These are phyloP conservation scores for Sclerodermus sp. DNA, from an alignment of 2,888 invertebrate genomes.

Conservation along the genomic window DNA sequence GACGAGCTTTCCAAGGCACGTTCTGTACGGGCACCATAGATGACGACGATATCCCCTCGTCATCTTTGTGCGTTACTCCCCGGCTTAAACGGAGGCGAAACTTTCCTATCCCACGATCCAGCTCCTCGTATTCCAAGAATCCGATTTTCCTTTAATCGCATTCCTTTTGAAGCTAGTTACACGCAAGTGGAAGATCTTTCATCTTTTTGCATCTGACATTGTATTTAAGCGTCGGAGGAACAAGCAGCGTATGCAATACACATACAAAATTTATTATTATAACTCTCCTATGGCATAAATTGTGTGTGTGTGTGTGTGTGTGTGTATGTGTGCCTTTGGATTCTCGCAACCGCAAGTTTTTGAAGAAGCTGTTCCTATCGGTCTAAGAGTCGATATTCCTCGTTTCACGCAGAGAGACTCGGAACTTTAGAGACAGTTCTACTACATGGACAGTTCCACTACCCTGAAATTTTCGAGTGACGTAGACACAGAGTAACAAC, in stretches of 20 bases:
- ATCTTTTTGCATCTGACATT: too few species aligned
- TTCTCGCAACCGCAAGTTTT: too few species aligned
- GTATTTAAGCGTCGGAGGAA: too few species aligned
- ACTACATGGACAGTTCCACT: background rate
- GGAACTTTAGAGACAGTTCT: background rate
- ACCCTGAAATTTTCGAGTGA: constrained; percentile 6
- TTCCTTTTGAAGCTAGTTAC: too few species aligned
- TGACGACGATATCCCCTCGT: constrained; percentile 37
- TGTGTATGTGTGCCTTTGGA: too few species aligned
- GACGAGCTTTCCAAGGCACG: constrained; percentile 7
- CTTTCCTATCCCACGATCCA: constrained; percentile 31
- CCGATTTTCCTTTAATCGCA: constrained; percentile 11
- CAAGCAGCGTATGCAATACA: too few species aligned
- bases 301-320: too few species aligned
- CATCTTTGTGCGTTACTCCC: constrained; percentile 45
- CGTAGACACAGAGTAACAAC: constrained; percentile 3
- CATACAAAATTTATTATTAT: too few species aligned
- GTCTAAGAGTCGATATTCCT: too few species aligned
- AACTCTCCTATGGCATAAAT: too few species aligned
- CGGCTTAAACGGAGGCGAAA: constrained; percentile 46
- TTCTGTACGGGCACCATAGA: constrained; percentile 26
- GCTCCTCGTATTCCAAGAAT: constrained; percentile 1
- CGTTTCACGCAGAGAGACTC: background rate
- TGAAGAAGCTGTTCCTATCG: too few species aligned
- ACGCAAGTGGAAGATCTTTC: too few species aligned